A percentile compares a stretch with the other conserved stretches of the same genome.
phyloP scores from a whole-genome alignment of 2,113 vertebrate genomes.

The Telmatochromis sp. region DNA sequence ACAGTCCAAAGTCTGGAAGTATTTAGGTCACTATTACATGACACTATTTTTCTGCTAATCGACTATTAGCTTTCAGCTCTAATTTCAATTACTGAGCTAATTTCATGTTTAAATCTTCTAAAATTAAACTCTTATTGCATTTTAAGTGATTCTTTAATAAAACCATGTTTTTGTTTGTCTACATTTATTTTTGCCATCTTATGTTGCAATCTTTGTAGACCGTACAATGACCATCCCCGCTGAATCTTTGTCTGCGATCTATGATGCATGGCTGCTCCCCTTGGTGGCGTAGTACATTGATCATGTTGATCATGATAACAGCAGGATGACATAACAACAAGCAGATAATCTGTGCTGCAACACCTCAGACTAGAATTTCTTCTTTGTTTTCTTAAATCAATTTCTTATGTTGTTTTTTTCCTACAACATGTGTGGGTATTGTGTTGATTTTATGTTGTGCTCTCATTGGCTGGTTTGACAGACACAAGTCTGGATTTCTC shows the following conservation, averaged over 20 bases:
- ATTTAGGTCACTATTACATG: not conserved
- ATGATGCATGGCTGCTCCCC: not conserved
- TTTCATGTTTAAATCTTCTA: not conserved
- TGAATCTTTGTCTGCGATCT: not conserved
- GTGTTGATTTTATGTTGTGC: not conserved
- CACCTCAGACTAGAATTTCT: not conserved
- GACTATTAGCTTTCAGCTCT: not conserved
- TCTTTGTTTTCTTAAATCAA: not conserved
- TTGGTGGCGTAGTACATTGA: not conserved
- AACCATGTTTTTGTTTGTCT: not conserved
- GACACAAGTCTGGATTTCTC: not conserved
- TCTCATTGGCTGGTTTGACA: not conserved
- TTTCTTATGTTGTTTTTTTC: accelerated
- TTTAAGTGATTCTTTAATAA: not conserved
- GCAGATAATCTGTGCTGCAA: not conserved
- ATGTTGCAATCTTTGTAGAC: not conserved
- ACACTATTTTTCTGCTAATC: not conserved
- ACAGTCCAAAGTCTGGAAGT: not conserved
- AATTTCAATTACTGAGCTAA: not conserved
- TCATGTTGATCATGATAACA: not conserved
- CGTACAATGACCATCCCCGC: accelerated
- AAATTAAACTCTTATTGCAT: not conserved
- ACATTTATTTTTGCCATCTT: not conserved
- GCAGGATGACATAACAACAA: not conserved
- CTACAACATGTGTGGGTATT: accelerated